Base-by-base conservation (phyloP, 1,140 invertebrate genomes). In the Leptinotarsa defecta region DNA sequence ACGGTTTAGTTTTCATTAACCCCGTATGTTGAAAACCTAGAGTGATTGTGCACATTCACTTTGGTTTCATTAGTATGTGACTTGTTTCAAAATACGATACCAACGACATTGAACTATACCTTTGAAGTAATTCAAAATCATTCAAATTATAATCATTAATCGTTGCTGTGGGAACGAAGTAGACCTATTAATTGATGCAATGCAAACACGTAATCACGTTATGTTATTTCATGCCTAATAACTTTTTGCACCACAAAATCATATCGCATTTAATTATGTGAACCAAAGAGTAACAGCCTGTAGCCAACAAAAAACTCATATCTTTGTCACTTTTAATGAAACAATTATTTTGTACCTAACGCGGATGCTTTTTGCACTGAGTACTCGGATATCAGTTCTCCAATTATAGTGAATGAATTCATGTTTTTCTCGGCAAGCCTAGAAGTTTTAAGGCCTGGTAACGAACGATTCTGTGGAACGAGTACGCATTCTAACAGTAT, bases 281-380 rank as follows among this genome's bases (percentile, higher is more conserved):
- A 57, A 57, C 52, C 52, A 19, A 19, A 57, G 52, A 57, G 52
- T 17, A 57, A 57, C 52, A 57, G 52, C 52, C 52, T 57, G 52
- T 57, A 19, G 52, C 17, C 4, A 19, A 57, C 34, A 43, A 43
- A 57, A 57, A 17, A 57, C 15, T 19, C 15, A 57, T 17, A 57
- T 57, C 52, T 57, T 57, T 57, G 52, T 57, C 52, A 57, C 52
- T 57, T 57, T 19, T 57, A 57, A 57, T 57, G 52, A 57, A 57
- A 57, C 52, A 57, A 57, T 57, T 19, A 57, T 57, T 57, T 19
- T 19, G 52, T 19, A 57, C 52, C 15, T 57, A 19, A 57, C 15
- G n/a, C n/a, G 3, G 52, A 57, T 13, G 4, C 52, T 57, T 57
- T 57, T 57, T 57, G 52, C n/a, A 19, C 52, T 57, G 52, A 15